Evolutionary conservation across 2,113 vertebrate species (phyloP).

Genomic region (Mus musculus): DNA sequence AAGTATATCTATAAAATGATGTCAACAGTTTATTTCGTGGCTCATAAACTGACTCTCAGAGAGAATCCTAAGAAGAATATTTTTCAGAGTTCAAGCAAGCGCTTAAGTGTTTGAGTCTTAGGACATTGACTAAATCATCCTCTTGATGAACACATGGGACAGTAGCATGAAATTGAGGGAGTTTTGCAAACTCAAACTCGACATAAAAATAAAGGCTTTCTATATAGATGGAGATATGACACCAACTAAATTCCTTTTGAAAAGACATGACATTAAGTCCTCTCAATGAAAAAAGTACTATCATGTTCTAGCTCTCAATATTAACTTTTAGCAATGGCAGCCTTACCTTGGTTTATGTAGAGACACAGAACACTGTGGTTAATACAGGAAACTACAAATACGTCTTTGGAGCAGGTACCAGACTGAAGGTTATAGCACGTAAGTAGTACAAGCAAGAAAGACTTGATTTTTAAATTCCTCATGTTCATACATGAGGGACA

Average conservation of each 20-base stretch:
- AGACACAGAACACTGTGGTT: slow-evolving; percentile 64
- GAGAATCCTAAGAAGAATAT: slow-evolving; percentile 11
- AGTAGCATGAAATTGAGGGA: background rate
- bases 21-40: background rate
- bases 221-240: background rate
- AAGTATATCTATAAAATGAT: slow-evolving; percentile 8
- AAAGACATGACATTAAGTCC: slow-evolving; percentile 24
- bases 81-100: background rate
- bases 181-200: slow-evolving; percentile 43
- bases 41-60: slow-evolving; percentile 25
- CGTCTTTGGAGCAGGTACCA: slow-evolving; percentile 73
- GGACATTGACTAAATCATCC: slow-evolving; percentile 15
- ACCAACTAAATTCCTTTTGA: slow-evolving; percentile 8
- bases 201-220: slow-evolving; percentile 37
- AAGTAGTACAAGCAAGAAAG: slow-evolving; percentile 59
- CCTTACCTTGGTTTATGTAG: slow-evolving; percentile 57
- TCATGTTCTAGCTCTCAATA: background rate
- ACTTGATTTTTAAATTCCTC: slow-evolving; percentile 25
- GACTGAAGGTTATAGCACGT: slow-evolving; percentile 70
- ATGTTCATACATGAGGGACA: background rate
- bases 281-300: background rate
- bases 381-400: slow-evolving; percentile 45
- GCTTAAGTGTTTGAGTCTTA: slow-evolving; percentile 37
- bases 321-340: background rate
- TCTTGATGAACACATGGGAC: slow-evolving; percentile 54